phyloP scores from a whole-genome alignment of 2,888 invertebrate genomes.

The Abscondita cerata region DNA sequence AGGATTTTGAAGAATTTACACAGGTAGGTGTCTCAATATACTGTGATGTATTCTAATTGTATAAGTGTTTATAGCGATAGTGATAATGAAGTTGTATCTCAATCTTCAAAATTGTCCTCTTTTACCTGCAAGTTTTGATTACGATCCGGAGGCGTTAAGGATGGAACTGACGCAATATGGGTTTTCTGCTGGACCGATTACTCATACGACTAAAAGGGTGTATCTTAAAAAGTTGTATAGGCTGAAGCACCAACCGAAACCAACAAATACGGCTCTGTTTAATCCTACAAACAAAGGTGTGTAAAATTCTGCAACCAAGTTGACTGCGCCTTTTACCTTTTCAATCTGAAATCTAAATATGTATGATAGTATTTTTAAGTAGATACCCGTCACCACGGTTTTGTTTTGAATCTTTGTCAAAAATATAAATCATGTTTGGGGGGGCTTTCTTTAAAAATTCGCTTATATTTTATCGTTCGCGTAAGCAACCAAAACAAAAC shows the following conservation, averaged over 20 bases:
- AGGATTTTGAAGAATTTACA: constrained; percentile 61
- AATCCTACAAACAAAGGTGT: neutral
- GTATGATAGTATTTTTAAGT: too few relatives aligned
- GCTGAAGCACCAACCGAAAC: constrained; percentile 51
- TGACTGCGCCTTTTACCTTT: too few relatives aligned
- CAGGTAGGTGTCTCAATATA: constrained; percentile 10
- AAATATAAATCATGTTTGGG: too few relatives aligned
- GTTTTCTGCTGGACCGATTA: constrained; percentile 78
- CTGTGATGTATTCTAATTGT: neutral
- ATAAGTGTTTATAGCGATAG: constrained; percentile 19
- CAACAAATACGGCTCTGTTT: neutral
- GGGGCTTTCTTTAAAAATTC: too few relatives aligned
- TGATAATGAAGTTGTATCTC: constrained; percentile 26
- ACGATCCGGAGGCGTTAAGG: constrained; percentile 71
- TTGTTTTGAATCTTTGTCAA: too few relatives aligned
- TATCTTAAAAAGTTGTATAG: constrained; percentile 77
- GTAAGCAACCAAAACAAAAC: too few relatives aligned
- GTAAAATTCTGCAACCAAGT: neutral
- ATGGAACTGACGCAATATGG: constrained; percentile 71
- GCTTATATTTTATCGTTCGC: too few relatives aligned
- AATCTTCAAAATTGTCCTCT: constrained; percentile 49
- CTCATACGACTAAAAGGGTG: constrained; percentile 74
- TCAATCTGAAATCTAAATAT: too few relatives aligned
- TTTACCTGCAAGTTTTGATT: constrained; percentile 69
- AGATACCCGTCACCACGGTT: too few relatives aligned